Conservation (phyloP, 2,113 vertebrate genomes). For the Psophia crepitans region DNA sequence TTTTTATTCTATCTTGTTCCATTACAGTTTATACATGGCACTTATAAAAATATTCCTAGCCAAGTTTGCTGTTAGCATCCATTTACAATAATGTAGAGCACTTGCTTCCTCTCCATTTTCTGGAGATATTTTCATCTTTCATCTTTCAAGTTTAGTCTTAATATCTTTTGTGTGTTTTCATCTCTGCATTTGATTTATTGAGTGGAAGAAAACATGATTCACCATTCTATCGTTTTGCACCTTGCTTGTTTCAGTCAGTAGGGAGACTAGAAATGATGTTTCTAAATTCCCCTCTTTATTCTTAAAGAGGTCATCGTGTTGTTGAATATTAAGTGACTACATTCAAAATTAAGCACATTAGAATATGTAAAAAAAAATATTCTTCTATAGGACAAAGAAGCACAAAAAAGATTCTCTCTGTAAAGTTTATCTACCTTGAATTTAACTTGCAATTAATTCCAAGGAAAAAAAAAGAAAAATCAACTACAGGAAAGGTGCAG, state of each 20-base stretch:
- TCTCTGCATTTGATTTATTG: constrained; percentile 14
- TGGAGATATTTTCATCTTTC: constrained; percentile 12
- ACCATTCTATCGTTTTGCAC: not conserved
- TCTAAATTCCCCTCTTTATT: not conserved
- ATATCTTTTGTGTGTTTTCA: not conserved
- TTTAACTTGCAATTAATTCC: not conserved
- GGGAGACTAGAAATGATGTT: not conserved
- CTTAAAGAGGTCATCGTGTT: not conserved
- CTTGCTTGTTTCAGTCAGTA: not conserved
- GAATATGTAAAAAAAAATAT: not conserved
- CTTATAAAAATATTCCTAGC: not conserved
- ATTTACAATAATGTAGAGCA: not conserved
- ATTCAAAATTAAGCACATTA: not conserved
- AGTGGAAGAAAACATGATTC: not conserved
- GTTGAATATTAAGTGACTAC: not conserved
- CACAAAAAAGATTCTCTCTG: not conserved
- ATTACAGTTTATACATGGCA: not conserved
- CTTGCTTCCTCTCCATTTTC: not conserved
- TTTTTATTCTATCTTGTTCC: not conserved
- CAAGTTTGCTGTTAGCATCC: not conserved
- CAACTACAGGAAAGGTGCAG: not conserved
- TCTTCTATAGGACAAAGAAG: not conserved
- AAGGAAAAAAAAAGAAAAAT: not conserved
- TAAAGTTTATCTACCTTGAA: not conserved
- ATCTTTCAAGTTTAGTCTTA: not conserved